Evolutionary conservation across 2,797 vertebrate genomes (phyloP), one percentile per base, ranked within the genome.

Genomic region (Kryptopterus vitreolus): DNA sequence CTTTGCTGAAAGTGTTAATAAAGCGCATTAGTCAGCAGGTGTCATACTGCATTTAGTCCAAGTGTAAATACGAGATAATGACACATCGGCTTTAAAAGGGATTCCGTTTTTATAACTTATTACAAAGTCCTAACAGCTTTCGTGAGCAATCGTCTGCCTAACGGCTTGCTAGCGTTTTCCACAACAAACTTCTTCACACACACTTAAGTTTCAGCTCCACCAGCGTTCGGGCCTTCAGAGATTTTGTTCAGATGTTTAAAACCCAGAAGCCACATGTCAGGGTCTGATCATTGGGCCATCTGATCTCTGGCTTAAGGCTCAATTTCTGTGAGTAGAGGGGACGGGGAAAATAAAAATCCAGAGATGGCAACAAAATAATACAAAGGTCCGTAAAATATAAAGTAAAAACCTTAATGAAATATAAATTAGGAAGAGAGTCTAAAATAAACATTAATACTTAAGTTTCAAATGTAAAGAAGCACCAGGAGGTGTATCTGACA

Each of bases 401-500:
- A 10, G 29, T 6, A 52, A 52, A 71, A 33, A 72, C 0, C 24
- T 50, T 8, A 55, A n/a, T 33, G 5, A 72, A 55, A 58, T 57
- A 73, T 72, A n/a, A 52, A 71, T 31, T 70, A 50, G 16, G 33
- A 57, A 31, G 6, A 16, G 15, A n/a, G 5, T 33, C 6, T 35
- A 55, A 73, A 73, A 57, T 57, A 73, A 38, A 57, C 57, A 73
- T 35, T 55, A 55, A 72, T 55, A 35, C 7, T 55, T n/a, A 24
- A 8, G 50, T 55, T 16, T 73, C 22, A 18, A 16, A 29, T 69
- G 66, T 26, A 48, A 48, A 50, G 43, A 29, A 16, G 29, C 24
- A 50, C 46, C 35, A 73, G 83, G 82, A 82, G 86, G 85, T 86
- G 82, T 84, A 73, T 85, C 69, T 88, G 87, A 89, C 86, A 89